These are phyloP conservation scores for Mormyrus lacerda DNA, from an alignment of 2,113 vertebrate genomes.

Conservation along the genomic window DNA sequence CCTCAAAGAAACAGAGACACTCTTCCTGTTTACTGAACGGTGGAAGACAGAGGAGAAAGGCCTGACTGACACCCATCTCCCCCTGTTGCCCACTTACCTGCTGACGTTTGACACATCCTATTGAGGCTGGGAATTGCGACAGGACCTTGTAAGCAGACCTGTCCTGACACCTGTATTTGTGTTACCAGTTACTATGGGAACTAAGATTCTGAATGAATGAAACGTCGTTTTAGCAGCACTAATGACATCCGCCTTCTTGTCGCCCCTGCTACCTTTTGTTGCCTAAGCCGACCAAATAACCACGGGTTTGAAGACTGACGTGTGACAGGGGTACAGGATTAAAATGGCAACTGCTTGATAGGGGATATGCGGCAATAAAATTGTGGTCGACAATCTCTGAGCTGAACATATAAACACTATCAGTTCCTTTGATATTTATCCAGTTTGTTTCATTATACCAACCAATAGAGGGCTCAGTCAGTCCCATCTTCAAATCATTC, in stretches of 20 bases:
- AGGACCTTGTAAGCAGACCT: conserved; percentile 29
- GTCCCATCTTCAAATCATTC: background rate
- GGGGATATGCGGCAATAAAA: background rate
- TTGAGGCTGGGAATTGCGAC: background rate
- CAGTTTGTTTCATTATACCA: background rate
- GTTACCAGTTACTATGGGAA: conserved; percentile 44
- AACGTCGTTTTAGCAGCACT: conserved; percentile 23
- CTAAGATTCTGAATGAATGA: conserved; percentile 27
- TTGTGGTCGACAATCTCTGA: background rate
- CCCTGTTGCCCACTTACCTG: background rate
- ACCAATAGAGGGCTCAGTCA: background rate
- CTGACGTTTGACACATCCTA: conserved; percentile 8
- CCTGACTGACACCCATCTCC: background rate
- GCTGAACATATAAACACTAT: background rate
- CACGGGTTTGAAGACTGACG: background rate
- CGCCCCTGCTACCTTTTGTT: background rate
- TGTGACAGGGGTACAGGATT: background rate
- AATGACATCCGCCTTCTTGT: conserved; percentile 17
- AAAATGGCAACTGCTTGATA: background rate
- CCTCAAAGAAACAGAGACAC: background rate
- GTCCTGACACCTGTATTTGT: conserved; percentile 53
- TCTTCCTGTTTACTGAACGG: conserved; percentile 11
- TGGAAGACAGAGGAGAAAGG: background rate
- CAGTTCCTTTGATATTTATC: background rate
- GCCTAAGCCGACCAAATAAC: background rate